Conservation (phyloP, 2,888 invertebrate genomes). For the Rhagophthalmus giganteus region DNA sequence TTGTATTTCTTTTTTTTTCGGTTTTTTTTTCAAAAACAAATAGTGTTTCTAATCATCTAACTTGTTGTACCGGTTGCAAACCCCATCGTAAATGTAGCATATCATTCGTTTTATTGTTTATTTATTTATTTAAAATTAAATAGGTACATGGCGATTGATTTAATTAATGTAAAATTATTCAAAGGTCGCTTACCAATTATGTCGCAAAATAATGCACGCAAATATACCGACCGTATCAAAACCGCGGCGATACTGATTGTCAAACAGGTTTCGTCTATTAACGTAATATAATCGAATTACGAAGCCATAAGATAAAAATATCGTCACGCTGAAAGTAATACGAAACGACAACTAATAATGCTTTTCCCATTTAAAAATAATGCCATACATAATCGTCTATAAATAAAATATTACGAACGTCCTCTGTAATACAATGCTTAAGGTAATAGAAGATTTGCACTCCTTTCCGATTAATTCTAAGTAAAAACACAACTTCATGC, state of each 20-base stretch:
- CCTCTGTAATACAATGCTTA: constrained; percentile 12
- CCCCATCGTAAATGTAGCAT: constrained; percentile 44
- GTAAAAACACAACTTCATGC: too few relatives aligned
- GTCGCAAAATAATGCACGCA: neutral
- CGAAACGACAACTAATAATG: constrained; percentile 17
- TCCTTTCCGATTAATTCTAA: neutral
- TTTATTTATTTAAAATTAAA: neutral
- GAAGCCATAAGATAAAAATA: constrained; percentile 35
- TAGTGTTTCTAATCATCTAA: constrained; percentile 23
- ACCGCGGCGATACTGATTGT: constrained; percentile 21
- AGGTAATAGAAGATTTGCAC: constrained; percentile 6
- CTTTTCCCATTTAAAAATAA: too few relatives aligned
- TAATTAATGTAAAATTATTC: neutral
- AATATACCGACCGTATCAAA: constrained; percentile 12
- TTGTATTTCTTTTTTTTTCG: constrained; percentile 7
- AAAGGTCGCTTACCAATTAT: constrained; percentile 2
- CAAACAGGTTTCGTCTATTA: constrained; percentile 15
- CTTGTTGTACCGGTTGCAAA: constrained; percentile 43
- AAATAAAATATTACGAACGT: constrained; percentile 25
- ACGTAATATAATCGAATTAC: constrained; percentile 35
- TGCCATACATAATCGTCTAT: constrained; percentile 21
- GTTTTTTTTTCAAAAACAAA: too few relatives aligned
- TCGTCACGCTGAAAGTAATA: constrained; percentile 23
- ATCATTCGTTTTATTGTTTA: constrained; percentile 30
- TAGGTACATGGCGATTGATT: constrained; percentile 35